These are phyloP conservation scores for Drepana arcuata DNA, from an alignment of 1,140 invertebrate genomes.

Conservation along the genomic window DNA sequence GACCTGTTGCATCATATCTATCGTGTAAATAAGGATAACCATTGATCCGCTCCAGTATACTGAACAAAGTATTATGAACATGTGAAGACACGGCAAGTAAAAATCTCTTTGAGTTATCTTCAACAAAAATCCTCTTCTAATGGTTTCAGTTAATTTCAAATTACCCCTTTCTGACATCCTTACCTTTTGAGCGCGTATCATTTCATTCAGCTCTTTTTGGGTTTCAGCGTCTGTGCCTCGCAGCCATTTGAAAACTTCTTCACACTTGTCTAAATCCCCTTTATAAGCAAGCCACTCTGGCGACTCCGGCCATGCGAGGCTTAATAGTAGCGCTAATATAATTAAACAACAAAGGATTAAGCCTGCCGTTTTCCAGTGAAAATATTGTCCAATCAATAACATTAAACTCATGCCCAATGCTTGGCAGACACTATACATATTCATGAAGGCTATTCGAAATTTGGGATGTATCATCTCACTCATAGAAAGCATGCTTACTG, in stretches of 20 bases:
- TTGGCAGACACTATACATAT: background rate
- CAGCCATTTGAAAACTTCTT: slow-evolving; percentile 6
- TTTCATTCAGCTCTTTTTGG: slow-evolving; percentile 2
- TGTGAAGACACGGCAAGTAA: slow-evolving; percentile 6
- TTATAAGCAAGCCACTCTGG: slow-evolving; percentile 6
- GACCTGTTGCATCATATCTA: background rate
- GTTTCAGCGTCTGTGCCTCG: slow-evolving; percentile 2
- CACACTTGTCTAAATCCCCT: slow-evolving; percentile 4
- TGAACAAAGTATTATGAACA: background rate
- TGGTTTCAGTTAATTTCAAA: background rate
- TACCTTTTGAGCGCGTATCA: slow-evolving; percentile 4
- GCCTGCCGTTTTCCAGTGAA: background rate
- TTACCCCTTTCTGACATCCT: background rate
- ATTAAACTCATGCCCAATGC: background rate
- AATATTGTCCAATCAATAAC: background rate
- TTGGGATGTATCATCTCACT: background rate
- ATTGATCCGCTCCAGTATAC: background rate
- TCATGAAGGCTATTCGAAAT: background rate
- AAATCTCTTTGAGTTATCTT: slow-evolving; percentile 2
- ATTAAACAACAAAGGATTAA: background rate
- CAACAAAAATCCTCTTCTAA: background rate
- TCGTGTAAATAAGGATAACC: background rate
- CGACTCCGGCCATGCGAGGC: slow-evolving; percentile 2
- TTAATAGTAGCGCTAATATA: background rate
- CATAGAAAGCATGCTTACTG: background rate